Percentiles rank a stretch among this genome's conserved stretches.
These are phyloP conservation scores for Dasypus novemcinctus DNA, from an alignment of 2,113 vertebrate genomes.

Conservation along the genomic window DNA sequence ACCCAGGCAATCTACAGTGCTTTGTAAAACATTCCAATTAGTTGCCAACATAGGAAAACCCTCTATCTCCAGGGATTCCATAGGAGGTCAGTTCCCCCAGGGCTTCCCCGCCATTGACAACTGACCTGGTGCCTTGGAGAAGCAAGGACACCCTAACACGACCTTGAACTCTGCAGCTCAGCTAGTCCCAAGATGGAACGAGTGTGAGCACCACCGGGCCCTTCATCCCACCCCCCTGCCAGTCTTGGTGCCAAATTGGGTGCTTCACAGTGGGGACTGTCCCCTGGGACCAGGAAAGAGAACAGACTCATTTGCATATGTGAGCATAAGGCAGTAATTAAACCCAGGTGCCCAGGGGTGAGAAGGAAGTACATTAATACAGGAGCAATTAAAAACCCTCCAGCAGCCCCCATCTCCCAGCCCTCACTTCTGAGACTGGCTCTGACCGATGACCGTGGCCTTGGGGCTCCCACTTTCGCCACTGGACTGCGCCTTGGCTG, in stretches of 20 bases:
- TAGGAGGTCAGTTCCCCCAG: background rate
- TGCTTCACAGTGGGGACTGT: background rate
- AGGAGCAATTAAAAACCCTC: conserved; percentile 62
- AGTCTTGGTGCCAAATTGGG: background rate
- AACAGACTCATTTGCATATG: conserved; percentile 53
- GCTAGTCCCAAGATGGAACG: background rate
- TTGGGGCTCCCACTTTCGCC: background rate
- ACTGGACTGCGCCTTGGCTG: background rate
- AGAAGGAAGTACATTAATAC: conserved; percentile 66
- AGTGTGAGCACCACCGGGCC: background rate
- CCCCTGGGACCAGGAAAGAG: background rate
- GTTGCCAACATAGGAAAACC: background rate
- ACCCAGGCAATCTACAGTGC: background rate
- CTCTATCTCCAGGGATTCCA: background rate
- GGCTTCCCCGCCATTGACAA: background rate
- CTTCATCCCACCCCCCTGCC: background rate
- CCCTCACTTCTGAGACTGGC: background rate
- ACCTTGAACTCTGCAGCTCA: background rate
- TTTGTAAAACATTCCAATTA: background rate
- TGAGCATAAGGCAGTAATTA: conserved; percentile 66
- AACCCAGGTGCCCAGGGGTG: conserved; percentile 51
- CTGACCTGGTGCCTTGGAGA: background rate
- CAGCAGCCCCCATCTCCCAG: background rate
- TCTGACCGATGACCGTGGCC: background rate
- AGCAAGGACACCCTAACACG: background rate